Evolutionary conservation across 2,797 vertebrate genomes (phyloP).

Genomic region (Falco berigora): DNA sequence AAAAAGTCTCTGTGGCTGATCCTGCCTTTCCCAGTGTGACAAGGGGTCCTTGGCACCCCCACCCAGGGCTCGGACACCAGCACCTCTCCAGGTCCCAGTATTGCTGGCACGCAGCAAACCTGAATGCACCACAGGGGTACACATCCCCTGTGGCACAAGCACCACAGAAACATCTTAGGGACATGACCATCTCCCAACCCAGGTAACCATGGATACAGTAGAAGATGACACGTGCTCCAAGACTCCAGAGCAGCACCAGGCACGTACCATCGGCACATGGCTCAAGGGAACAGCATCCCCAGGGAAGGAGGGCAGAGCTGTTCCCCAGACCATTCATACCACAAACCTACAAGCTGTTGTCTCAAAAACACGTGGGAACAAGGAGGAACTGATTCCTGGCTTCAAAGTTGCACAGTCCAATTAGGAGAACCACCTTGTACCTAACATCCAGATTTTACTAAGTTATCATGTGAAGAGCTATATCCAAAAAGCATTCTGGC

Average conservation of each 20-base stretch:
- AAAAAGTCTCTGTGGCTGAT: not conserved
- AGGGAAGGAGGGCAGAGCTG: not conserved
- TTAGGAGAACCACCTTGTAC: not conserved
- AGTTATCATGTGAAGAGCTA: not conserved
- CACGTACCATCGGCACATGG: accelerated
- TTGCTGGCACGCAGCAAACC: not conserved
- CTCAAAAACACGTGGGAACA: not conserved
- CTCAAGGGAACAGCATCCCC: not conserved
- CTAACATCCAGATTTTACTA: not conserved
- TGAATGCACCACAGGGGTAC: accelerated
- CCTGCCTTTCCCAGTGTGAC: not conserved
- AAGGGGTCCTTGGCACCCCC: not conserved
- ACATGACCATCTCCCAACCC: not conserved
- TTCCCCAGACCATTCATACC: not conserved
- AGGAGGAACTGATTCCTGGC: not conserved
- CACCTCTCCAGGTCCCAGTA: not conserved
- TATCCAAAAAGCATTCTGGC: not conserved
- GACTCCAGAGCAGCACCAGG: not conserved
- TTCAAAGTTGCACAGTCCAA: not conserved
- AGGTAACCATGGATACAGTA: not conserved
- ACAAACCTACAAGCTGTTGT: not conserved
- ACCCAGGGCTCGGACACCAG: not conserved
- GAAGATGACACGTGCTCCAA: accelerated
- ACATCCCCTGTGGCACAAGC: accelerated
- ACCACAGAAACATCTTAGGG: accelerated